Evolutionary conservation across 2,113 vertebrate species (phyloP), one percentile per base, ranked within the genome.

Genomic region (rabbit (Oryctolagus cuniculus)): DNA sequence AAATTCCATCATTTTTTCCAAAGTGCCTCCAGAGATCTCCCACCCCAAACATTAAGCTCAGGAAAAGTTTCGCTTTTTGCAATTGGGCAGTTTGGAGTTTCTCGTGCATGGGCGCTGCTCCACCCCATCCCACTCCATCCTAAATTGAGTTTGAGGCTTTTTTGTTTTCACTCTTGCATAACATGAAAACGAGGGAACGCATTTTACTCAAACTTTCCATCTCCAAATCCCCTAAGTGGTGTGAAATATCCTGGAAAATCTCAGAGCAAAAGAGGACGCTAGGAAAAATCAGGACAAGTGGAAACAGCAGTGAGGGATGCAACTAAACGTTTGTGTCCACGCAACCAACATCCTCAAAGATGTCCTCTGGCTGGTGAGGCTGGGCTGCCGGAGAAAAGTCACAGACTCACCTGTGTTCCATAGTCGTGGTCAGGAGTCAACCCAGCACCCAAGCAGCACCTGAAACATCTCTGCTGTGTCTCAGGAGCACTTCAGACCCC

Each of bases 201-300:
- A 93, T 95, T 97, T 97, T 96, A 97, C 97, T 97, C 97, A 97
- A 95, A 97, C 93, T 97, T 97, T 97, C 97, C 97, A 97, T 97
- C 90, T 95, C 74, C 69, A 95, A 95, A 77, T 96, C 83, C 89
- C 70, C 85, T 97, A 97, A 97, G 96, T 97, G 88, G 95, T 97
- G 96, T 97, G 96, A 97, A 97, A 97, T 97, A 97, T 97, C 96
- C 96, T 97, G 97, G 97, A 97, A 96, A 94, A 97, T 94, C 90
- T 97, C 95, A 95, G 93, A 95, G 93, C 90, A 87, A 86, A 95
- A 95, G 90, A 97, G 82, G 75, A 96, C 38, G 36, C 72, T 93
- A 86, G 95, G 95, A 93, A 95, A 97, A 96, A 95, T 84, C 94
- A 89, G 90, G 92, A 94, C 96, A 97, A 97, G 96, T 97, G 75